Percentiles rank a stretch among this genome's conserved stretches.
Evolutionary conservation across 2,888 invertebrate genomes (phyloP).

Genomic region (Drosophila flavopinicola): DNA sequence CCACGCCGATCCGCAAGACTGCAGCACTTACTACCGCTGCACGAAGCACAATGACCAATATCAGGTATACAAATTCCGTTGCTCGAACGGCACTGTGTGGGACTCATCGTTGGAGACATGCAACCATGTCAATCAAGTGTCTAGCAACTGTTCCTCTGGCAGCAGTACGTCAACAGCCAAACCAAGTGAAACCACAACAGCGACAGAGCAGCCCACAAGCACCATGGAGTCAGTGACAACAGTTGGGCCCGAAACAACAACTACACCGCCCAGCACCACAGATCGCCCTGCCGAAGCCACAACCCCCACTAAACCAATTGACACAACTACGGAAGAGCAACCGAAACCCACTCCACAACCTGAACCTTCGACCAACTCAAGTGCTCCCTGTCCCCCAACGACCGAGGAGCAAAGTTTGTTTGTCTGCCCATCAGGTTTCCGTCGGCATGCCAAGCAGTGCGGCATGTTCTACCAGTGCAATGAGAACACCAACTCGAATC

Average conservation of each 20-base stretch:
- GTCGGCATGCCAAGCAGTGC: conserved; percentile 92
- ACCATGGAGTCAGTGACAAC: conserved; percentile 44
- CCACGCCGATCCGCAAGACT: conserved; percentile 85
- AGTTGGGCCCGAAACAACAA: conserved; percentile 41
- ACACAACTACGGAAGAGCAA: conserved; percentile 40
- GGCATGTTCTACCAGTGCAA: conserved; percentile 94
- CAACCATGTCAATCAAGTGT: conserved; percentile 81
- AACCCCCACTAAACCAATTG: conserved; percentile 25
- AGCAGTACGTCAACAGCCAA: conserved; percentile 39
- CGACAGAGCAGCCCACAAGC: conserved; percentile 31
- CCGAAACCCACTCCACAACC: conserved; percentile 21
- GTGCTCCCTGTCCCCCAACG: conserved; percentile 76
- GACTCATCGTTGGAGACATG: conserved; percentile 86
- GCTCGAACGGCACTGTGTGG: conserved; percentile 87
- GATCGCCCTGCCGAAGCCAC: conserved; percentile 27
- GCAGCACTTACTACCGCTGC: conserved; percentile 87
- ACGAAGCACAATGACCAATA: conserved; percentile 83
- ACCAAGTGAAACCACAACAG: conserved; percentile 38
- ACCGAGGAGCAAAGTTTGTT: conserved; percentile 88
- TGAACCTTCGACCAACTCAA: conserved; percentile 35
- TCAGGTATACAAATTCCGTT: conserved; percentile 85
- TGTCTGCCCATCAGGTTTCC: conserved; percentile 93
- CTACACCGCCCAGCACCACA: conserved; percentile 17
- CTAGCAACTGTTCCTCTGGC: conserved; percentile 79
- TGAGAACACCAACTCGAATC: conserved; percentile 87